Evolutionary conservation across 30 jellyfish, hydroid and myxozoan species (phyloP).

Genomic region (Hydractinia echinata): DNA sequence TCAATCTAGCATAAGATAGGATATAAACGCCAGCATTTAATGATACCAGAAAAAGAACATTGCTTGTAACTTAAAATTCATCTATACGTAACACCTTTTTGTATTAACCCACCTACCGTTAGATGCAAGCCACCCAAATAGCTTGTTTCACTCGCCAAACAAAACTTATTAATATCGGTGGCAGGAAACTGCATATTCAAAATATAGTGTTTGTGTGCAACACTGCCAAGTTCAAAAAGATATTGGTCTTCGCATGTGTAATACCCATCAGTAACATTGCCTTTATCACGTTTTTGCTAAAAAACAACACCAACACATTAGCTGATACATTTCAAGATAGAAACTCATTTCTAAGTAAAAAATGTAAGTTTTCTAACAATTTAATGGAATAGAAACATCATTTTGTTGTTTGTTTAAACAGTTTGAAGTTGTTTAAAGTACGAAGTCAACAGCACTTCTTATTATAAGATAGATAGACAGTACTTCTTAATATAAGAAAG

Average conservation of each 20-base stretch:
- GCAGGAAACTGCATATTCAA: constrained; percentile 57
- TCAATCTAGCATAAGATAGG: too few species aligned
- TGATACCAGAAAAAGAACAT: neutral
- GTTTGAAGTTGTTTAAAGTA: too few species aligned
- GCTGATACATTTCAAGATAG: too few species aligned
- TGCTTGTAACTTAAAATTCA: neutral
- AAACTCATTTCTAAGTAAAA: too few species aligned
- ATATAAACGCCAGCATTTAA: too few species aligned
- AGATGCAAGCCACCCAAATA: constrained; percentile 53
- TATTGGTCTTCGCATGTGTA: constrained; percentile 88
- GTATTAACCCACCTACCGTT: constrained; percentile 37
- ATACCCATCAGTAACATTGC: constrained; percentile 47
- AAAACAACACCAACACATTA: too few species aligned
- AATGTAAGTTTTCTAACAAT: too few species aligned
- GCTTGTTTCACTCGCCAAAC: constrained; percentile 36
- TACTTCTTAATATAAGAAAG: too few species aligned
- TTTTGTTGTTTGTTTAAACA: too few species aligned
- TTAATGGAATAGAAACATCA: too few species aligned
- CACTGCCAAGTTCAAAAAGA: constrained; percentile 81
- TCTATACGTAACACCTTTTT: neutral
- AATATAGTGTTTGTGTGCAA: constrained; percentile 58
- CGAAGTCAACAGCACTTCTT: too few species aligned
- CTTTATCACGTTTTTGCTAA: neutral
- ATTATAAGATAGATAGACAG: too few species aligned
- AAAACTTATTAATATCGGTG: neutral